Evolutionary conservation across 2,113 vertebrate species (phyloP).

Genomic region (Herpetotheres cachinnans): DNA sequence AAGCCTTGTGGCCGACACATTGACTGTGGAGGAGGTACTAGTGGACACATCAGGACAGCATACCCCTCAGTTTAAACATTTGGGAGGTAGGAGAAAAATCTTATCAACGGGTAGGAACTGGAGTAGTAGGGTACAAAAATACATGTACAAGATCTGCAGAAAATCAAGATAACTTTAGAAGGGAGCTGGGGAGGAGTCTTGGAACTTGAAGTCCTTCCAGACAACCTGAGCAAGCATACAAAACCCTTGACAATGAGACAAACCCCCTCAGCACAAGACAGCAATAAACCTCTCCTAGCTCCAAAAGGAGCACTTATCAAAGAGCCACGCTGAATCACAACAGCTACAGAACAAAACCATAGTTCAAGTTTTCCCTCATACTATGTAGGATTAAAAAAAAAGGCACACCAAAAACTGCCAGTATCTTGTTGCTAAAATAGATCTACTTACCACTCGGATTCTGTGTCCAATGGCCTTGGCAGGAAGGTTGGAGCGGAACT

Average conservation of each 20-base stretch:
- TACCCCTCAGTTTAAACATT: not conserved
- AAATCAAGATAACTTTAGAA: not conserved
- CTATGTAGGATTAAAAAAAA: not conserved
- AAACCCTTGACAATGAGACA: not conserved
- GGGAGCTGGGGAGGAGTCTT: not conserved
- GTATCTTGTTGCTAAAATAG: not conserved
- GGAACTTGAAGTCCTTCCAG: not conserved
- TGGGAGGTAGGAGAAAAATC: not conserved
- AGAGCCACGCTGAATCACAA: not conserved
- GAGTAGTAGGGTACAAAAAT: not conserved
- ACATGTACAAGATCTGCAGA: rapidly evolving
- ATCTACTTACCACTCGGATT: slow-evolving; percentile 88
- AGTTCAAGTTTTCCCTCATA: not conserved
- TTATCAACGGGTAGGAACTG: not conserved
- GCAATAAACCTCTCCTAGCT: not conserved
- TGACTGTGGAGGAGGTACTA: not conserved
- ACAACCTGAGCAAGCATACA: not conserved
- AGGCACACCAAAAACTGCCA: not conserved
- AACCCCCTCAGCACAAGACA: not conserved
- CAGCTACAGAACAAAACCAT: not conserved
- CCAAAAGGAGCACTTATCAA: not conserved
- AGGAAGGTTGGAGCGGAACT: slow-evolving; percentile 96
- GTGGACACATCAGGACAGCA: not conserved
- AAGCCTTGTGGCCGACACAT: not conserved
- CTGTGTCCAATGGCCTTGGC: slow-evolving; percentile 97